Percentiles rank a stretch among this genome's conserved stretches.
Conservation (phyloP, 2,888 invertebrate species). For the Eristalis arbustorum region DNA sequence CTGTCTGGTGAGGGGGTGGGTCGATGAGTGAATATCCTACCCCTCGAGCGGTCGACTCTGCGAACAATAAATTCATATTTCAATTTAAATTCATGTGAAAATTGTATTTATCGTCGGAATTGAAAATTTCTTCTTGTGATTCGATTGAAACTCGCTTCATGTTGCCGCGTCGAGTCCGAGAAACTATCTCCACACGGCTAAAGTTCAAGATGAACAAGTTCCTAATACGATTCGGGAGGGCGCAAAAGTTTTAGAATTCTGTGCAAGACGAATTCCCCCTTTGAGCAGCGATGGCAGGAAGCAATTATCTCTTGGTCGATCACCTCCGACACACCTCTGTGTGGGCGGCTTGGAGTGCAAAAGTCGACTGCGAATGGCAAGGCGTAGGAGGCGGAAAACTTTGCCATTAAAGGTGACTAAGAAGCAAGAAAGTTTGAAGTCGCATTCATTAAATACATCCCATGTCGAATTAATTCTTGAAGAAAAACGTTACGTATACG, state of each 20-base stretch:
- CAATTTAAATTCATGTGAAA: constrained; percentile 57
- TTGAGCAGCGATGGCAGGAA: constrained; percentile 34
- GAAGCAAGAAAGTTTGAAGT: no score
- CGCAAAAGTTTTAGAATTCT: constrained; percentile 1
- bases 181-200: constrained; percentile 9
- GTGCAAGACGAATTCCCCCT: constrained; percentile 6
- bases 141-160: constrained; percentile 18
- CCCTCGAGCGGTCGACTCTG: not conserved
- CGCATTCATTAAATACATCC: no score
- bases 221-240: constrained; percentile 45
- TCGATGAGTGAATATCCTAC: not conserved
- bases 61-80: constrained; percentile 61
- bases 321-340: constrained; percentile 43
- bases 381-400: constrained; percentile 45
- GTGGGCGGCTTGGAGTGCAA: not conserved
- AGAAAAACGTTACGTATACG: not conserved
- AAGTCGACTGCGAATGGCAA: constrained; percentile 7
- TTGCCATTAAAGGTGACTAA: not conserved
- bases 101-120: constrained; percentile 53
- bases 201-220: constrained; percentile 16
- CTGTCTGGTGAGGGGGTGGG: not conserved
- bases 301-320: constrained; percentile 62
- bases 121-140: constrained; percentile 13
- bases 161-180: not conserved
- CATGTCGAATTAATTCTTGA: no score